These are phyloP conservation scores for Scylla paramamosain DNA, from an alignment of 1,140 invertebrate species.

Conservation along the genomic window DNA sequence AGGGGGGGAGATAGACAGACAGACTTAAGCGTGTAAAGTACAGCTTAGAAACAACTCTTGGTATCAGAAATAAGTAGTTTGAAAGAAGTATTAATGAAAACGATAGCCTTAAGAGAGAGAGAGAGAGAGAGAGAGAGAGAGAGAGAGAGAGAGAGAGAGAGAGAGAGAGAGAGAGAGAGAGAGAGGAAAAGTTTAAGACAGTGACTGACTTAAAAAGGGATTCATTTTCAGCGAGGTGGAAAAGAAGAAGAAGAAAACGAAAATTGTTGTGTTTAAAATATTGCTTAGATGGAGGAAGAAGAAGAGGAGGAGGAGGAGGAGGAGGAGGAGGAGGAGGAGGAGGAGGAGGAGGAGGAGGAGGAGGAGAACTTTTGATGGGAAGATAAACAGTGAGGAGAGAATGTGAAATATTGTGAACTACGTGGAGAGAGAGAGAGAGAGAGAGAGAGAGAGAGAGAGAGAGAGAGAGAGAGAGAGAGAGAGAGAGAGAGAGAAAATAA, in stretches of 20 bases:
- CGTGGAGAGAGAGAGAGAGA: neutral
- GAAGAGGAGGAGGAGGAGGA: neutral
- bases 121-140: neutral
- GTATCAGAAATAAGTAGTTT: neutral
- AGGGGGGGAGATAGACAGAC: no score
- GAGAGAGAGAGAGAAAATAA: neutral
- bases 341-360: neutral
- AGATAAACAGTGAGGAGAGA: neutral
- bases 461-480: neutral
- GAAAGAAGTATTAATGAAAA: neutral
- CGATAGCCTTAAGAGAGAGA: no score
- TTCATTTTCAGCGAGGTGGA: neutral
- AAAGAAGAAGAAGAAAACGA: neutral
- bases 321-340: neutral
- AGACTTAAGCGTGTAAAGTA: neutral
- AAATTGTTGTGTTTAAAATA: neutral
- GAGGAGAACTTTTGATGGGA: neutral
- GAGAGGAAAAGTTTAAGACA: neutral
- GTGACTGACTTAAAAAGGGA: neutral
- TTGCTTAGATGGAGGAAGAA: neutral
- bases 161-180: no score
- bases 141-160: no score
- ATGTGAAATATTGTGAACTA: neutral
- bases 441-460: neutral
- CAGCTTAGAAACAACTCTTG: neutral